Base-by-base conservation (phyloP, 2,888 invertebrate genomes). In the Diaphora mendica region DNA sequence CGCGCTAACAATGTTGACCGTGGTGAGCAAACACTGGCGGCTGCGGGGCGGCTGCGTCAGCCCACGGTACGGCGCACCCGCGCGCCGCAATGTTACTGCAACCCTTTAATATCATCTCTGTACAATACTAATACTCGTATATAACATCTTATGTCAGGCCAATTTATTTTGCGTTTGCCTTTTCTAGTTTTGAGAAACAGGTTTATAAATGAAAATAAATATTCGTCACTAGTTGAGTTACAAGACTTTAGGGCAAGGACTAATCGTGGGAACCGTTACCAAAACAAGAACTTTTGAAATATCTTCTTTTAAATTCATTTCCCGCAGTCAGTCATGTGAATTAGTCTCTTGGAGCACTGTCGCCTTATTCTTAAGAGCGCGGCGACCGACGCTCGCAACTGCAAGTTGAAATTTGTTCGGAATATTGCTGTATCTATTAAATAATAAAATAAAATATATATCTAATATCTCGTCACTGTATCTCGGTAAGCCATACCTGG, bases 1-100 rank as follows among this genome's bases (percentile, higher is more conserved):
- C 64, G 82, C 84, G 88, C 94, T 95, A 95, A 95, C 95, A 94
- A 95, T 95, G 95, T 95, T 95, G 95, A 95, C 95, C 92, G 89
- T 89, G 89, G 87, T 78, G 87, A 82, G 90, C 93, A 95, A 95
- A 95, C 94, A 95, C 87, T 86, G 88, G 84, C 84, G 91, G 91
- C 92, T 89, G 90, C 91, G 93, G 86, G 88, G 84, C 84, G 91
- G 91, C 92, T 89, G 90, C 91, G 93, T 93, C 94, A 94, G 94
- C 92, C 85, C 88, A 88, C 92, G 91, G 89, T 78, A 86, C 91
- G 85, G 85, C 91, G 91, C 88, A 87, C 86, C 82, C 85, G 87
- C 83, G 82, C 88, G 82, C 88, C 88, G 87, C 85, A 82, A 78
- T 85, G 79, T 71, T 78, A 75, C 86, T 86, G 85, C 88, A 90